Base-by-base conservation (phyloP, 2,888 invertebrate genomes). In the Apocheima hispidaria region DNA sequence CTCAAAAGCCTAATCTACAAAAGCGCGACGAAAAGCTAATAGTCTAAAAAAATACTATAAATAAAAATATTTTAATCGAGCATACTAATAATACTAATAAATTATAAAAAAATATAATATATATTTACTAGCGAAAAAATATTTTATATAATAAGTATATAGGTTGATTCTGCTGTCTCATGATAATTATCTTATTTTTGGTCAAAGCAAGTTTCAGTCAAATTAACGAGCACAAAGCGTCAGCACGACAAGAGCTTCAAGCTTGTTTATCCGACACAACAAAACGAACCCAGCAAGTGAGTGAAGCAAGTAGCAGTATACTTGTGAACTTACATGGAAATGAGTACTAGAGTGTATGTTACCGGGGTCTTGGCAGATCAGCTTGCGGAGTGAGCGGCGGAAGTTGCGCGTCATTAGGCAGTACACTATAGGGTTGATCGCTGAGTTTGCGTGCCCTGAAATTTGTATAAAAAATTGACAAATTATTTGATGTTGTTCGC, bases 341-440 rank as follows among this genome's bases (percentile, higher is more conserved):
- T 90, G 88, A 88, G 89, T 91, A 90, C 86, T 92, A 89, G 91
- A 90, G 88, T 87, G 78, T 81, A 86, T 87, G 90, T 92, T 91
- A 90, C 90, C 91, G 74, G 89, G 78, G 72, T 91, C 92, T 78
- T 90, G 88, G 78, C 92, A 93, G 76, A 95, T 84, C 62, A 96
- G 92, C 74, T 95, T 94, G 68, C 93, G 93, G 9, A 96, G 94
- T 2, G 95, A 96, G 36, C 94, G 93, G 0, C 96, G 90, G 84
- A 96, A 96, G 84, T 95, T 95, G 63, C 94, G 93, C 43, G 96
- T 96, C 93, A 96, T 95, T 77, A 95, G 94, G 79, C 96, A 96
- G 83, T 96, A 96, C 44, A 96, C 94, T 20, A 96, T 93, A 0
- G 96, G 96, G 86, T 96, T 96, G 74, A 96, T 93, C 4, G 96